Base-by-base conservation (phyloP, 1,140 invertebrate species). In the Magallana angulata region DNA sequence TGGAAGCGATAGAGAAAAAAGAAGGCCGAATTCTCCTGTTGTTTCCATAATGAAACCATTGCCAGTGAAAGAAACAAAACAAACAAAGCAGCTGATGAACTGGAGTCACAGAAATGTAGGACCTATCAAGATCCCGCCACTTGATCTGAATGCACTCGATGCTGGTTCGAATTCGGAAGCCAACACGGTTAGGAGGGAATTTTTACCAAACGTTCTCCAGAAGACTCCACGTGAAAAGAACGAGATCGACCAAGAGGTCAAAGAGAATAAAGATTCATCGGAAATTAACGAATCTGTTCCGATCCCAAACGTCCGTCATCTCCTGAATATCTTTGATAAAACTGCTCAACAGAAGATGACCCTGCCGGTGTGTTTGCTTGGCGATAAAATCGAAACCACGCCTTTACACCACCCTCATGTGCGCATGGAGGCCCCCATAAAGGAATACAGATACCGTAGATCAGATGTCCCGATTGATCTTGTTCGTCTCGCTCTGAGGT, bases 401-500 rank as follows among this genome's bases (percentile, higher is more conserved):
- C 24, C 18, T 18, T 30, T 76, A 2, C 30, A 30, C 14, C 30
- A 76, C 36, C 18, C 12, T 24, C 24, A 8, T 76, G 68, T 24
- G 68, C 68, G 24, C 8, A 76, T 76, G 11, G 68, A 30, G 24
- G 9, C 36, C 24, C 18, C 68, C 24, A 76, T 30, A 8, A 76
- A 30, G 24, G 68, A 76, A 4, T 76, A 36, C 68, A 76, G 68
- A 76, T 30, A 76, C 14, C 56, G 57, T 16, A 64, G 62, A 1
- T 57, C 24, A 30, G 76, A 81, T 30, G 76, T 81, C 1, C 76
- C 76, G 8, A 81, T 81, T 16, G 76, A 81, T 36, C 16, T 81
- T 30, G 24, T 82, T 57, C 14, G 18, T 8, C 14, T 82, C 0
- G 56, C 81, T n/a, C 16, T 57, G 18, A 82, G 57, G 18, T 76